Evolutionary conservation across 2,888 invertebrate species (phyloP).

Genomic region (Dione juno): DNA sequence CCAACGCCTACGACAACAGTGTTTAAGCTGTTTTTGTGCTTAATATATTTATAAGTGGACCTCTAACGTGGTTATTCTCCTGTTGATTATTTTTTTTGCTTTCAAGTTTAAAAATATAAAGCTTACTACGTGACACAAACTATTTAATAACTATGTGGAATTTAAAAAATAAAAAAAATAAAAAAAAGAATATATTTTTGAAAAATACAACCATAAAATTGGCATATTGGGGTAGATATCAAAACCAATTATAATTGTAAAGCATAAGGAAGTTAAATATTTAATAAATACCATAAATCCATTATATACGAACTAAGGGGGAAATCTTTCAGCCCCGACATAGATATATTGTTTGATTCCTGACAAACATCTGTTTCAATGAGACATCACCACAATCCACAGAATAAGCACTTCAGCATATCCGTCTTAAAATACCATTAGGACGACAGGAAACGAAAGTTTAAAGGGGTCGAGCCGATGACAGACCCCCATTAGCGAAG

Average conservation of each 20-base stretch:
- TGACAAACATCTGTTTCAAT: slow-evolving; percentile 41
- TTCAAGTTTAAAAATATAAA: background rate
- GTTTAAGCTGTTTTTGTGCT: slow-evolving; percentile 65
- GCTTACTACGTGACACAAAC: background rate
- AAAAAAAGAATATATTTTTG: no score
- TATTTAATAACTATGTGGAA: background rate
- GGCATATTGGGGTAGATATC: no score
- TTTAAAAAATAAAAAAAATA: no score
- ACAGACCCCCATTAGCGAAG: slow-evolving; percentile 76
- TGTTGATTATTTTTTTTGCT: slow-evolving; percentile 14
- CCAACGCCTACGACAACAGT: slow-evolving; percentile 68
- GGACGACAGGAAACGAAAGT: slow-evolving; percentile 71
- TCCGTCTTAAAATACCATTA: slow-evolving; percentile 54
- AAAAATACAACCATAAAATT: background rate
- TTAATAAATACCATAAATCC: no score
- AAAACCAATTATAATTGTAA: no score
- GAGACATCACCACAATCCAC: slow-evolving; percentile 42
- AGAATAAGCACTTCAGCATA: slow-evolving; percentile 49
- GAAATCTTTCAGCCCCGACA: background rate
- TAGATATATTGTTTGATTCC: slow-evolving; percentile 17
- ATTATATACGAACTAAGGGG: background rate
- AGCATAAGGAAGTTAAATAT: no score
- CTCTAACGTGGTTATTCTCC: slow-evolving; percentile 46
- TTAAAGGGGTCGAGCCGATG: slow-evolving; percentile 74
- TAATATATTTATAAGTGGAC: slow-evolving; percentile 70